phyloP scores from a whole-genome alignment of 2,888 invertebrate species.

The Agonopterix heracliana region DNA sequence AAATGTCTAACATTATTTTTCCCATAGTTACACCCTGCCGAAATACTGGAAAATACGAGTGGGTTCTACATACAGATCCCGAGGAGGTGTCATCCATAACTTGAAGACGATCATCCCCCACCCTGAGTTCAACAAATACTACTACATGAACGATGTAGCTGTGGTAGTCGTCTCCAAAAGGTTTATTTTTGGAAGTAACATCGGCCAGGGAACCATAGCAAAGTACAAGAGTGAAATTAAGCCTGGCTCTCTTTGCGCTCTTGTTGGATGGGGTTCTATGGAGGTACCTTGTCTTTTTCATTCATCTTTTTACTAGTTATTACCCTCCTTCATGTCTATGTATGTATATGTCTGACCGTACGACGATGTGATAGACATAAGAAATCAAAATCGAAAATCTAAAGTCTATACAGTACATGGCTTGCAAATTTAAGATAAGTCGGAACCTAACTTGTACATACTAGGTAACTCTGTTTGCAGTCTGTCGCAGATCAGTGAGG shows the following conservation, averaged over 20 bases:
- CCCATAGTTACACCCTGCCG: constrained; percentile 41
- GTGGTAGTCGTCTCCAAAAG: constrained; percentile 41
- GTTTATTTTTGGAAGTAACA: constrained; percentile 39
- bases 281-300: constrained; percentile 31
- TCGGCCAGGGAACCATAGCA: constrained; percentile 55
- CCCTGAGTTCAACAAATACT: constrained; percentile 45
- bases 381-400: too few relatives aligned
- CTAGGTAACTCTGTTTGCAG: too few relatives aligned
- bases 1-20: not conserved
- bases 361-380: too few relatives aligned
- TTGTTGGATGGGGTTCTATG: constrained; percentile 61
- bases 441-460: too few relatives aligned
- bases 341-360: too few relatives aligned
- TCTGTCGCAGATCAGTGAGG: too few relatives aligned
- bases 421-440: too few relatives aligned
- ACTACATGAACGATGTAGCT: constrained; percentile 57
- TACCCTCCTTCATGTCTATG: not conserved
- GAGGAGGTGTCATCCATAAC: constrained; percentile 48
- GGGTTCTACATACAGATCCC: constrained; percentile 52
- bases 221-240: constrained; percentile 47
- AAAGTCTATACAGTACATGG: too few relatives aligned
- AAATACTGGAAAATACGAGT: constrained; percentile 59
- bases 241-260: constrained; percentile 40
- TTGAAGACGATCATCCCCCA: constrained; percentile 52
- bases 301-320: not conserved